Evolutionary conservation across 2,113 vertebrate genomes (phyloP), one percentile per base, ranked within the genome.

Genomic region (Malurus melanocephalus): DNA sequence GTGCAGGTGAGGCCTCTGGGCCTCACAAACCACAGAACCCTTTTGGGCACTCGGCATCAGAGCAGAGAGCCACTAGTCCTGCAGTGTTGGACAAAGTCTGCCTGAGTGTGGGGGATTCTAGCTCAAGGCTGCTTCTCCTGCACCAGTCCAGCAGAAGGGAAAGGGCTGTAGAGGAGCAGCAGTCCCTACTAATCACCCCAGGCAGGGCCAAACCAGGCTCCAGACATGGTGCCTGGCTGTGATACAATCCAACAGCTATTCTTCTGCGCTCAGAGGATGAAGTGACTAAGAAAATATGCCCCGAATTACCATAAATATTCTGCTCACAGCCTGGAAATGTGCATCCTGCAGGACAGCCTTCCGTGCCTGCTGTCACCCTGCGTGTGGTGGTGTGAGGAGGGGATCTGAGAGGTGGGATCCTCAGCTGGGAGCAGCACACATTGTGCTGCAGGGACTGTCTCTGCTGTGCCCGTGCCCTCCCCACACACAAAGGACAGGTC

Each of bases 31-130:
- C n/a, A 32, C 61, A 74, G 52, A 71, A 27, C 4, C 6, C 12
- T 77, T 93, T 55, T 52, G 64, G 76, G 59, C 40, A 73, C 67
- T 87, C 18, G 16, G 64, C 3, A 1, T 82, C 56, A 42, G 49
- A 56, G 38, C 45, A 61, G 71, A 64, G 42, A 82, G 64, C 7
- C 42, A 12, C 32, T 27, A 13, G 9, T 40, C 24, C 67, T 7
- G 1, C 24, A 40, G 35, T 2, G 11, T 32, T 40, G 59, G 61
- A 45, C 0, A 3, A 61, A 62, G 24, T 71, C 84, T 90, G 46
- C 32, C 17, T 1, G 0, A 1, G 2, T 1, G 0, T 13, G 49
- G 59, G 53, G n/a, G 27, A 0, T 69, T 55, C 48, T 30, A 2
- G 28, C 66, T 81, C 64, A 23, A 21, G 11, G 45, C 30, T 79